Base-by-base conservation (phyloP, 1,140 invertebrate species). In the Euura lappo region DNA sequence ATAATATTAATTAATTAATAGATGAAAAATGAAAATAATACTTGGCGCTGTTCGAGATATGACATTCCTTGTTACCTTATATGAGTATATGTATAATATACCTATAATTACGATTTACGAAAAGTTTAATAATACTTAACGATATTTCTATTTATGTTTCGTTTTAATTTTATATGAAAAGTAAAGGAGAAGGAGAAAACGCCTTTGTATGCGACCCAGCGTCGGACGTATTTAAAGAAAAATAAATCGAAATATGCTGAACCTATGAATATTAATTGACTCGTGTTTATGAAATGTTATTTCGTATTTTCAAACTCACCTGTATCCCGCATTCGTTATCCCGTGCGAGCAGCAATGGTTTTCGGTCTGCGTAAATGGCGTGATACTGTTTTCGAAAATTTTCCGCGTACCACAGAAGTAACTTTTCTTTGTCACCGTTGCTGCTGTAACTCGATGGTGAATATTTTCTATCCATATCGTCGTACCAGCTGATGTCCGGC, bases 311-410 rank as follows among this genome's bases (percentile, higher is more conserved):
- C 51, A 8, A 10, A 78, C 76, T 79, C 84, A 93, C 92, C 90
- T 93, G 92, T 51, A 93, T 81, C 65, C 91, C 91, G 83, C 94
- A 96, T 87, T 97, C 96, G 86, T 97, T 97, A 65, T 92, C 90
- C 65, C 92, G 91, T 44, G 92, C 93, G 11, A 97, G 82, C 45
- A 97, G 87, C 64, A 97, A 80, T 7, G 93, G 93, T 76, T 92
- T 93, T 72, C 94, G 89, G 69, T 92, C 84, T 2, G 91, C 89
- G 83, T 92, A 94, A 69, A 92, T 87, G 72, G 89, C 88, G 42
- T 88, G 86, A 88, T 93, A 96, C 78, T 97, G 96, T 74, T 91
- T 90, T 66, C 95, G 89, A 83, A 97, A 97, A 84, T 97, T 97
- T 84, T 95, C 93, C 1, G 93, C 92, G 78, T 94, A 93, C 65